Conservation (phyloP, 1,140 invertebrate genomes). For the Cherax destructor region DNA sequence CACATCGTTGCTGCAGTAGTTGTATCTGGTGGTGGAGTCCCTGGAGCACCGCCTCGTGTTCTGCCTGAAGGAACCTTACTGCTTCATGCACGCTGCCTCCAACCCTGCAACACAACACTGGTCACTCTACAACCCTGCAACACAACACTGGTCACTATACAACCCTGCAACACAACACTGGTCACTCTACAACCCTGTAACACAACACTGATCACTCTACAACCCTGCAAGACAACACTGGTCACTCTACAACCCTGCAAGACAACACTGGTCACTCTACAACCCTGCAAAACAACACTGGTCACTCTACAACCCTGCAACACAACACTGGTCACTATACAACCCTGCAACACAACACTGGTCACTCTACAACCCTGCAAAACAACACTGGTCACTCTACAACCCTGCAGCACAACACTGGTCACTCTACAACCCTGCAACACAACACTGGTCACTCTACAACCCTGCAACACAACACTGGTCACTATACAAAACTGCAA, state of each 20-base stretch:
- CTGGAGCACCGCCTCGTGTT: slow-evolving; percentile 62
- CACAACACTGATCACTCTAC: neutral
- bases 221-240: neutral
- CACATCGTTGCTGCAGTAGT: slow-evolving; percentile 62
- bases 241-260: neutral
- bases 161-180: neutral
- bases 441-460: neutral
- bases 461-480: neutral
- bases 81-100: slow-evolving; percentile 62
- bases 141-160: neutral
- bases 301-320: neutral
- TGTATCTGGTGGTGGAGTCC: slow-evolving; percentile 60
- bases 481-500: neutral
- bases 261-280: too few species aligned
- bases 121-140: neutral
- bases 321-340: neutral
- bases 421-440: neutral
- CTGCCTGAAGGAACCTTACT: slow-evolving; percentile 59
- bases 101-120: slow-evolving; percentile 26
- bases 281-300: neutral
- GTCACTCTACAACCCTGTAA: too few species aligned
- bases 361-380: neutral
- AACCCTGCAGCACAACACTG: neutral
- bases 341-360: neutral
- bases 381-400: slow-evolving; percentile 3